These are phyloP conservation scores for Drosophila sucinea DNA, from an alignment of 1,140 invertebrate species.

Conservation along the genomic window DNA sequence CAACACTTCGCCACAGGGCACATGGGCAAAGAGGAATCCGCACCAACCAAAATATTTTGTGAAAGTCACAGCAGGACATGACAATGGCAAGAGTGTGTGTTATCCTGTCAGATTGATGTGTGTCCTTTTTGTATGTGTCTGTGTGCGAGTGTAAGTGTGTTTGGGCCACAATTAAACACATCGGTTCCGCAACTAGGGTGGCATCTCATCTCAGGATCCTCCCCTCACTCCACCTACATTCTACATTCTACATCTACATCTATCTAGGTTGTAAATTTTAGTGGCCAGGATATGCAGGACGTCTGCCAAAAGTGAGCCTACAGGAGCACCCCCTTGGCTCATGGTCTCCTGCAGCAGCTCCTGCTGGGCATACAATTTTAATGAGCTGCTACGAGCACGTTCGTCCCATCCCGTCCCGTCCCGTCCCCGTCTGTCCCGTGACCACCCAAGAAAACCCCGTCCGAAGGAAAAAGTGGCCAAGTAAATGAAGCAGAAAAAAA, in stretches of 20 bases:
- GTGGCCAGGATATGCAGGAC: slow-evolving; percentile 64
- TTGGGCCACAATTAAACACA: slow-evolving; percentile 78
- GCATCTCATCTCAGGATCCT: slow-evolving; percentile 40
- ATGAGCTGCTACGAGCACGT: slow-evolving; percentile 63
- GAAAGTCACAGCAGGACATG: slow-evolving; percentile 70
- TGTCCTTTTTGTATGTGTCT: slow-evolving; percentile 43
- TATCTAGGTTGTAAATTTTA: slow-evolving; percentile 51
- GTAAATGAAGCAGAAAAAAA: not conserved
- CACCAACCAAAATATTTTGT: slow-evolving; percentile 82
- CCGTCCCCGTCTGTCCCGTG: slow-evolving; percentile 38
- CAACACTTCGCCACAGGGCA: slow-evolving; percentile 68
- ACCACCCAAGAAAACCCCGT: slow-evolving; percentile 49
- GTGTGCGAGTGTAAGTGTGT: slow-evolving; percentile 44
- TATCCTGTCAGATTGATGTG: slow-evolving; percentile 68
- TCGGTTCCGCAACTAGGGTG: slow-evolving; percentile 81
- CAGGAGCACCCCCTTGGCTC: slow-evolving; percentile 49
- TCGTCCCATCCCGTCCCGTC: slow-evolving; percentile 54
- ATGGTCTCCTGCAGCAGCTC: slow-evolving; percentile 13
- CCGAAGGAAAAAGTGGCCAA: not conserved
- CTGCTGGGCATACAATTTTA: slow-evolving; percentile 58
- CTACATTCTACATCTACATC: slow-evolving; percentile 8
- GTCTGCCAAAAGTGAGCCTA: slow-evolving; percentile 78
- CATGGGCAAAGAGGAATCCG: slow-evolving; percentile 41
- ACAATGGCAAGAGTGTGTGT: slow-evolving; percentile 31
- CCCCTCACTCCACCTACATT: slow-evolving; percentile 19